phyloP scores from a whole-genome alignment of 2,113 vertebrate genomes.

The Himantopus leucocephalus region DNA sequence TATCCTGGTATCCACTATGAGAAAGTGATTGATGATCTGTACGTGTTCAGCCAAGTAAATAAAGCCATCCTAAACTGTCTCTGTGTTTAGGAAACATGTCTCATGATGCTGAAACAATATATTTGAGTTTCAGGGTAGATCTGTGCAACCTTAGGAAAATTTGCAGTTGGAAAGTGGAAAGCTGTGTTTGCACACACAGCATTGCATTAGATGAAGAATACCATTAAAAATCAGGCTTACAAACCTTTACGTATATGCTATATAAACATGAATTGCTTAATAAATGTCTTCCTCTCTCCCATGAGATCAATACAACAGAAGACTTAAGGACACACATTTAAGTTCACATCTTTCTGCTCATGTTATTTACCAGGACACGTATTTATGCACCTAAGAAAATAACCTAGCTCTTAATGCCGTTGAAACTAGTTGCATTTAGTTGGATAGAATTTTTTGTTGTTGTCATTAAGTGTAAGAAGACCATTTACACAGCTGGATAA shows the following conservation, averaged over 20 bases:
- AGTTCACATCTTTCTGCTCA: background rate
- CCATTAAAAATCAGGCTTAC: background rate
- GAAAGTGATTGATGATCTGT: conserved; percentile 57
- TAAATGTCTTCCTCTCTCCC: background rate
- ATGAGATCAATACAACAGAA: background rate
- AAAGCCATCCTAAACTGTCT: background rate
- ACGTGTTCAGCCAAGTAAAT: conserved; percentile 76
- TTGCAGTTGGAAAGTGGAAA: background rate
- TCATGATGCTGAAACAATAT: background rate
- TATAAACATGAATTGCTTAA: background rate
- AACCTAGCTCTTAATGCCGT: background rate
- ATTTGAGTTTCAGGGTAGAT: background rate
- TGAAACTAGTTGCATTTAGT: background rate
- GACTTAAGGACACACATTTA: background rate
- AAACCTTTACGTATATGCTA: background rate
- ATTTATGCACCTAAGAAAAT: background rate
- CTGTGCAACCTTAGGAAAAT: background rate
- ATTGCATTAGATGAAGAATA: background rate
- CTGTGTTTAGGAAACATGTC: background rate
- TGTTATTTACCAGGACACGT: background rate
- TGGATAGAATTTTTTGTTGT: background rate
- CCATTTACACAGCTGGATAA: background rate
- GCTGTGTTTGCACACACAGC: background rate
- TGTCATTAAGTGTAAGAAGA: background rate
- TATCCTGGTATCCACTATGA: conserved; percentile 57